Percentiles rank a stretch among this genome's conserved stretches.
These are phyloP conservation scores for Burhinus oedicnemus DNA, from an alignment of 2,113 vertebrate genomes.

Conservation along the genomic window DNA sequence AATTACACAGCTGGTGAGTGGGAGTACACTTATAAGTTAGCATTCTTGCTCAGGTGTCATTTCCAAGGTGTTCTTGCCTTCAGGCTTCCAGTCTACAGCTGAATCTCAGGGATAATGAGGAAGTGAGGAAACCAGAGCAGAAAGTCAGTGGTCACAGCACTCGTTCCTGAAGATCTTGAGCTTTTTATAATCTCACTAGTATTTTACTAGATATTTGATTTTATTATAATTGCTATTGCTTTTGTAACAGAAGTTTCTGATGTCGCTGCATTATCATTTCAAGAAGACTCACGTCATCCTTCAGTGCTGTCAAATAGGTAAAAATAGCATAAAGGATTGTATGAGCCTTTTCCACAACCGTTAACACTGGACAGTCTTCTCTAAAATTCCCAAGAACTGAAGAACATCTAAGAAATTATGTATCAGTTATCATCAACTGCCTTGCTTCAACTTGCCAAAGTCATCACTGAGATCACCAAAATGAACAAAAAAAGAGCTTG, in stretches of 20 bases:
- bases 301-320: neutral
- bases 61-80: constrained; percentile 32
- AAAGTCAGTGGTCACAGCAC: neutral
- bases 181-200: neutral
- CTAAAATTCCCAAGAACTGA: neutral
- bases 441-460: neutral
- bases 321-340: neutral
- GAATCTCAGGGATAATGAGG: neutral
- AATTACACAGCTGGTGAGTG: neutral
- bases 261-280: neutral
- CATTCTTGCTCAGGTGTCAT: neutral
- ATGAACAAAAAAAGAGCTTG: neutral
- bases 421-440: neutral
- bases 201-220: neutral
- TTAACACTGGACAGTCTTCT: neutral
- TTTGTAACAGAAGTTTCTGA: neutral
- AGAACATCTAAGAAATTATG: neutral
- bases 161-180: neutral
- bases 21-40: neutral
- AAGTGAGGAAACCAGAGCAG: neutral
- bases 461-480: neutral
- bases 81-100: neutral
- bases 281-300: neutral
- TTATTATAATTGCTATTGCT: neutral
- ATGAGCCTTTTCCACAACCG: neutral